Percentiles rank a stretch among this genome's conserved stretches.
phyloP scores from a whole-genome alignment of 92 coral and sea anemone species.

The Umimayanthus chanpuru region DNA sequence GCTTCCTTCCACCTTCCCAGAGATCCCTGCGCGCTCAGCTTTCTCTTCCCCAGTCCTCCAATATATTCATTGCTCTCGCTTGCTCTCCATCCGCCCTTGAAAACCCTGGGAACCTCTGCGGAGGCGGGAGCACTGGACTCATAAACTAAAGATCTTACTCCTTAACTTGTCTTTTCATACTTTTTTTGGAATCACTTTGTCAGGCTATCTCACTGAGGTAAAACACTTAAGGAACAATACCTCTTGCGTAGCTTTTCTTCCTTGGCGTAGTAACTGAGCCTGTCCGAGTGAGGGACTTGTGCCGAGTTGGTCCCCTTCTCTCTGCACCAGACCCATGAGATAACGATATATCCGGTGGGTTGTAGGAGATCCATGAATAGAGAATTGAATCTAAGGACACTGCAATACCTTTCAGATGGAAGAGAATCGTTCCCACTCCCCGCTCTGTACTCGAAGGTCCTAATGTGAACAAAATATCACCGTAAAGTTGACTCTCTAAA shows the following conservation, averaged over 20 bases:
- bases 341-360: constrained; percentile 59
- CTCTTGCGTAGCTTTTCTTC: constrained; percentile 91
- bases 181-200: too few species aligned
- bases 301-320: constrained; percentile 48
- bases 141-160: too few species aligned
- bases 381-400: constrained; percentile 82
- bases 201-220: background rate
- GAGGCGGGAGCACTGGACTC: too few species aligned
- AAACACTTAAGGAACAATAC: constrained; percentile 44
- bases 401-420: constrained; percentile 85
- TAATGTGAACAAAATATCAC: background rate
- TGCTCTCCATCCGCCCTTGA: too few species aligned
- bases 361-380: constrained; percentile 81
- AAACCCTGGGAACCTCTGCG: too few species aligned
- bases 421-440: constrained; percentile 64
- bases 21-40: too few species aligned
- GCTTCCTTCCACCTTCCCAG: too few species aligned
- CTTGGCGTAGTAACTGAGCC: constrained; percentile 89
- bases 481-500: background rate
- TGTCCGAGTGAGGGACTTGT: constrained; percentile 71
- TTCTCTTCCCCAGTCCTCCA: too few species aligned
- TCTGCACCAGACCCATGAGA: constrained; percentile 55
- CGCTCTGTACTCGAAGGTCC: constrained; percentile 26
- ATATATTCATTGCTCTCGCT: too few species aligned
- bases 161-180: too few species aligned